These are phyloP conservation scores for Falco concolor DNA, from an alignment of 2,797 vertebrate species.

Conservation along the genomic window DNA sequence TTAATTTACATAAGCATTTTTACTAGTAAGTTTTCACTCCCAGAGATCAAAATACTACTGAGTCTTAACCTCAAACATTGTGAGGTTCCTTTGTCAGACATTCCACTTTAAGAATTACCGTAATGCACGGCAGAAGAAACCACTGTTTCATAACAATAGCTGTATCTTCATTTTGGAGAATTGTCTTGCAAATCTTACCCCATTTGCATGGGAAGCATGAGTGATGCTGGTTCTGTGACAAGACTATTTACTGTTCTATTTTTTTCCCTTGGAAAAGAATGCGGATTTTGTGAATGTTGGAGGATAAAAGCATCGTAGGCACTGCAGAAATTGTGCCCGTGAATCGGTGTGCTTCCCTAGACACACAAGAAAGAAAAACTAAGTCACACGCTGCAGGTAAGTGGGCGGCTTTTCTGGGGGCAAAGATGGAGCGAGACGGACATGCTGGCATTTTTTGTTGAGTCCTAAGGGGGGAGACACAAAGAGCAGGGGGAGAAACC, in stretches of 20 bases:
- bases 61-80: not conserved
- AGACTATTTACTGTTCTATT: not conserved
- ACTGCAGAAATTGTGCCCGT: not conserved
- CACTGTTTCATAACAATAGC: fast-evolving
- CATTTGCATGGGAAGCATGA: fast-evolving
- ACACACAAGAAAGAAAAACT: no score
- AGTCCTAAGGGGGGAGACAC: not conserved
- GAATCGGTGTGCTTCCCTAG: not conserved
- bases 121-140: fast-evolving
- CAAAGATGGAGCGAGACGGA: not conserved
- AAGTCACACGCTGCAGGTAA: not conserved
- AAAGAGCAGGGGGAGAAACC: not conserved
- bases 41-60: not conserved
- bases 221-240: not conserved
- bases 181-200: not conserved
- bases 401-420: not conserved
- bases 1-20: not conserved
- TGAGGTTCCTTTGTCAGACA: fast-evolving
- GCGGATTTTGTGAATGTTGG: not conserved
- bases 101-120: not conserved
- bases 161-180: not conserved
- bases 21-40: not conserved
- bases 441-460: fast-evolving
- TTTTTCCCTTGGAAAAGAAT: not conserved
- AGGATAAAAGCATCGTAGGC: not conserved